These are phyloP conservation scores for Catharus bicknelli DNA, from an alignment of 2,113 vertebrate species.

Conservation along the genomic window DNA sequence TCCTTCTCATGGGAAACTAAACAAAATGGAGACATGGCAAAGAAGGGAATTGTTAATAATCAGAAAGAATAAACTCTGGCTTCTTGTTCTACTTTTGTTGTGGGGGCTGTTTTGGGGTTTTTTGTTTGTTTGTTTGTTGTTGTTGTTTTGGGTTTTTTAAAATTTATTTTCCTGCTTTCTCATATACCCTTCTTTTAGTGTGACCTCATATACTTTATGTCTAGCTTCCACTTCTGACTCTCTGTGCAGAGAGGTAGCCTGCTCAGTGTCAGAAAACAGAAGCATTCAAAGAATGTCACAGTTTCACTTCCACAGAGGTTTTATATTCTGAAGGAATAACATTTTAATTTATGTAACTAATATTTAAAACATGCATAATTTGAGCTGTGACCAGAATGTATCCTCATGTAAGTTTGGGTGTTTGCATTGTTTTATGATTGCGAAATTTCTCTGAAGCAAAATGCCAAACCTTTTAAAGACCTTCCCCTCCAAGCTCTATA, in stretches of 20 bases:
- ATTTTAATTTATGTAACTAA: neutral
- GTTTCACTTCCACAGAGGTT: neutral
- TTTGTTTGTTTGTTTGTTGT: fast-evolving
- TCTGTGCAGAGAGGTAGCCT: neutral
- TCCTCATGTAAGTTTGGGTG: fast-evolving
- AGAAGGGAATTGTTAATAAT: neutral
- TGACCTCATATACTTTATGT: neutral
- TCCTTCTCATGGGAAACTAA: neutral
- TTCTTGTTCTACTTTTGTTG: neutral
- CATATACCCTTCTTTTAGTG: neutral
- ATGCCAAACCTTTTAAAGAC: fast-evolving
- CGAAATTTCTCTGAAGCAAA: neutral
- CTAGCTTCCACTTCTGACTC: neutral
- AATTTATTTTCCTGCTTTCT: neutral
- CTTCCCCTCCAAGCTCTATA: fast-evolving
- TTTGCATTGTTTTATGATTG: neutral
- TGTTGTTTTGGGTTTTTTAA: neutral
- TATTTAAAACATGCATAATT: neutral
- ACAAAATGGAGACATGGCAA: neutral
- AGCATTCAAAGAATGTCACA: neutral
- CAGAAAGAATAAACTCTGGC: neutral
- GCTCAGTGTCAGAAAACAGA: neutral
- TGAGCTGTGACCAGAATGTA: neutral
- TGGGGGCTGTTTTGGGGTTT: too few relatives aligned
- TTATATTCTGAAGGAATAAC: neutral